Conservation (phyloP, 2,888 invertebrate genomes). For the Sepiola atlantica region DNA sequence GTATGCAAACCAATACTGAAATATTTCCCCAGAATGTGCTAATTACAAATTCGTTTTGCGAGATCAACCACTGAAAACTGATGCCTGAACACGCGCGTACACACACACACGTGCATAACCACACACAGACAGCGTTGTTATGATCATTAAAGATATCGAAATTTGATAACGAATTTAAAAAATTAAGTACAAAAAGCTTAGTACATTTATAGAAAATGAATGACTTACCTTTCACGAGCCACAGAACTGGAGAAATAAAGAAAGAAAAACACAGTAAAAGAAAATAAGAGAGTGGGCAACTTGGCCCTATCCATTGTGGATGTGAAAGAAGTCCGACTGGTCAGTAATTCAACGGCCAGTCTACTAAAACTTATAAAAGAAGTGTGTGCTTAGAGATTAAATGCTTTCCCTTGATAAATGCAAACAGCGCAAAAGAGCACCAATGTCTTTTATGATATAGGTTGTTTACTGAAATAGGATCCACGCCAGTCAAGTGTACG, state of each 20-base stretch:
- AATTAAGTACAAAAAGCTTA: not conserved
- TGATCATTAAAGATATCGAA: too few species aligned
- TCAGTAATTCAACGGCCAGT: not conserved
- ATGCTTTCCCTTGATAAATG: not conserved
- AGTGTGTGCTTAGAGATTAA: not conserved
- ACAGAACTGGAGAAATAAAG: not conserved
- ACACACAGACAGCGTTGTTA: too few species aligned
- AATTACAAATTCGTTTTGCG: too few species aligned
- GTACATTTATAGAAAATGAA: not conserved
- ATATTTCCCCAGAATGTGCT: too few species aligned
- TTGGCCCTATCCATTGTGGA: conserved; percentile 1
- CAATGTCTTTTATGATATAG: conserved; percentile 24
- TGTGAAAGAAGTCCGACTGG: not conserved
- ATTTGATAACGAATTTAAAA: not conserved
- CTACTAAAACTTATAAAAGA: not conserved
- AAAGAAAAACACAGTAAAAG: not conserved
- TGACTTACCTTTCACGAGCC: conserved; percentile 5
- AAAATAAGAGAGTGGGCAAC: not conserved
- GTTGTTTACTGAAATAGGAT: conserved; percentile 32
- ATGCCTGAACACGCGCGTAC: too few species aligned
- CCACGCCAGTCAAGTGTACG: conserved; percentile 9
- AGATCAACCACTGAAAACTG: too few species aligned
- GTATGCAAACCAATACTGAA: too few species aligned
- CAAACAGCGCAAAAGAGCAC: not conserved
- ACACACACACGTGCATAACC: too few species aligned